These are phyloP conservation scores for Galeruca laticollis DNA, from an alignment of 2,888 invertebrate species.

Conservation along the genomic window DNA sequence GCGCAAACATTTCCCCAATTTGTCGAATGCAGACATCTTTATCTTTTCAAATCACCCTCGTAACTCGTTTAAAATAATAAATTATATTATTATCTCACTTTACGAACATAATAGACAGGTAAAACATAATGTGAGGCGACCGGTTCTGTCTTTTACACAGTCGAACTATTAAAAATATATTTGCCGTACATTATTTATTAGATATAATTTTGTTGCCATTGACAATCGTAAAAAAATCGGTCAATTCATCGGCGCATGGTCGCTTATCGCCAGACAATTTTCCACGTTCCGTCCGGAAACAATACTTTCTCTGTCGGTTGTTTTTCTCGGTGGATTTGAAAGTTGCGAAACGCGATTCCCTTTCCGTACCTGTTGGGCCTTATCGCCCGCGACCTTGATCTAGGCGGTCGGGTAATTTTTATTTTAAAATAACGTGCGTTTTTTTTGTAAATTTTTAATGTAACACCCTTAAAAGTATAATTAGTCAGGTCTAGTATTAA, in stretches of 20 bases:
- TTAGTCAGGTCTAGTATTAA: no score
- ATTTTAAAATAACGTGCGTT: neutral
- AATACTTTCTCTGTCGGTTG: neutral
- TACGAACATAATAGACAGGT: no score
- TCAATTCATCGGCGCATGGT: conserved; percentile 55
- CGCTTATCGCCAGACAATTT: conserved; percentile 36
- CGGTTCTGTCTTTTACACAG: neutral
- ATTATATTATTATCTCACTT: no score
- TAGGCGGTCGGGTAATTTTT: neutral
- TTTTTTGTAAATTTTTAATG: neutral
- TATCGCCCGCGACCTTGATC: neutral
- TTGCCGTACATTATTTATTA: conserved; percentile 34
- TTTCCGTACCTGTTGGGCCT: conserved; percentile 8
- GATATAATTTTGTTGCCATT: conserved; percentile 43
- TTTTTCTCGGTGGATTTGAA: neutral
- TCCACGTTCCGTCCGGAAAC: conserved; percentile 7
- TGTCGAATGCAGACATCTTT: no score
- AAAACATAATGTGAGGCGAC: neutral
- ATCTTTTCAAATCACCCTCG: no score
- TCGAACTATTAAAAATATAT: conserved; percentile 11
- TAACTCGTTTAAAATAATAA: no score
- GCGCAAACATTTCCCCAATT: no score
- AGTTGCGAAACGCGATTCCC: neutral
- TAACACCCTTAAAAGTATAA: neutral
- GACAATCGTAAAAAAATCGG: conserved; percentile 45